Conservation (phyloP, 2,888 invertebrate species). For the Athalia cordata region DNA sequence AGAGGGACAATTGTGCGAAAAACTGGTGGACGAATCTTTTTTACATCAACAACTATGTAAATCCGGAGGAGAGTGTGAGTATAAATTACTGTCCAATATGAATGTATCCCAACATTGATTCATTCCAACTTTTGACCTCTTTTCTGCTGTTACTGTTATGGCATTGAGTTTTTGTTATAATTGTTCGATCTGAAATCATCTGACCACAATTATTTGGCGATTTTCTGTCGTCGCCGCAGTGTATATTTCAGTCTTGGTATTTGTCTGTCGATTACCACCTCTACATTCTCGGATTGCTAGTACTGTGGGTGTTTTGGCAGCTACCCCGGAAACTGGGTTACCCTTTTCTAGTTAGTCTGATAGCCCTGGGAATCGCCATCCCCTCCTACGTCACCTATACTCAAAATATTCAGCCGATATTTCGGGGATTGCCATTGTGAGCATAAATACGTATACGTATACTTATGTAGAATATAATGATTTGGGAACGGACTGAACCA, state of each 20-base stretch:
- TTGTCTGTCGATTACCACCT: constrained; percentile 60
- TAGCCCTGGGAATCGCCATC: constrained; percentile 54
- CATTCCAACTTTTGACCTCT: background rate
- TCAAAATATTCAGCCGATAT: constrained; percentile 55
- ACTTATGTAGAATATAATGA: background rate
- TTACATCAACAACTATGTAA: constrained; percentile 65
- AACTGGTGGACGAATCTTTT: constrained; percentile 65
- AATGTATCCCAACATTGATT: too few relatives aligned
- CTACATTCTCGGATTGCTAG: constrained; percentile 54
- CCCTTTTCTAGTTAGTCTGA: constrained; percentile 53
- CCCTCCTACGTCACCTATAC: constrained; percentile 59
- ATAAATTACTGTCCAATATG: background rate
- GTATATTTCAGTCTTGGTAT: constrained; percentile 64
- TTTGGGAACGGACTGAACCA: background rate
- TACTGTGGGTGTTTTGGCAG: constrained; percentile 58
- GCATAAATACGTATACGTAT: constrained; percentile 46
- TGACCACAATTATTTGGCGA: background rate
- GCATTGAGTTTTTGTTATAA: too few relatives aligned
- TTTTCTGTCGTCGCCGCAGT: constrained; percentile 50
- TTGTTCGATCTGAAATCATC: background rate
- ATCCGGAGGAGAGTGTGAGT: constrained; percentile 54
- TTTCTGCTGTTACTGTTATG: constrained; percentile 1
- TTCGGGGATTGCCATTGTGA: constrained; percentile 58
- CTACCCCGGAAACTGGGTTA: constrained; percentile 61
- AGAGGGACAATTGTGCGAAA: constrained; percentile 56